phyloP scores from a whole-genome alignment of 1,140 invertebrate species.

The Homalodisca vitripennis region DNA sequence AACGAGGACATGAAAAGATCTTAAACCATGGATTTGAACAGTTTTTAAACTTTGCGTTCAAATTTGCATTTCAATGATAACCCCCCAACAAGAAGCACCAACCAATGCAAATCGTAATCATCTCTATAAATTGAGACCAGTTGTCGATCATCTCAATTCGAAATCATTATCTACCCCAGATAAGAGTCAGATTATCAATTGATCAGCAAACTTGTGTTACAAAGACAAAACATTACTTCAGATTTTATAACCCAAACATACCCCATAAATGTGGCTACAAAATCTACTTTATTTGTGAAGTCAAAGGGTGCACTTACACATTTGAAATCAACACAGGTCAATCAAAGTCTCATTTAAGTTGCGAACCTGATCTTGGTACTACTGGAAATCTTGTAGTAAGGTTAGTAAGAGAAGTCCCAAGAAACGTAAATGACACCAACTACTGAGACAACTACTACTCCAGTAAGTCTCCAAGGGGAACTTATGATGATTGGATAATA shows the following conservation, averaged over 20 bases:
- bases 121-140: slow-evolving; percentile 8
- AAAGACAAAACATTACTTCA: slow-evolving; percentile 43
- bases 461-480: slow-evolving; percentile 31
- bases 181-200: slow-evolving; percentile 43
- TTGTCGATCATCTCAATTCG: slow-evolving; percentile 10
- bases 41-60: neutral
- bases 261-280: slow-evolving; percentile 46
- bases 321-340: slow-evolving; percentile 43
- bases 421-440: slow-evolving; percentile 37
- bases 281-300: slow-evolving; percentile 40
- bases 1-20: neutral
- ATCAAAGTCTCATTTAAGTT: slow-evolving; percentile 35
- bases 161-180: slow-evolving; percentile 32
- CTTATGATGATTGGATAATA: slow-evolving; percentile 1
- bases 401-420: slow-evolving; percentile 32
- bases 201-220: slow-evolving; percentile 45
- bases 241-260: slow-evolving; percentile 46
- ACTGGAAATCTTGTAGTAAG: slow-evolving; percentile 41
- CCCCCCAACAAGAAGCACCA: neutral
- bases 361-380: slow-evolving; percentile 40
- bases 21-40: neutral
- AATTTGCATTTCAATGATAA: slow-evolving; percentile 24
- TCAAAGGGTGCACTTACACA: slow-evolving; percentile 41
- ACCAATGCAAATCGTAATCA: slow-evolving; percentile 1
- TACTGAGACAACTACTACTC: slow-evolving; percentile 47